These are phyloP conservation scores for Amblyopsis rosae DNA, from an alignment of 2,113 vertebrate genomes.

Conservation along the genomic window DNA sequence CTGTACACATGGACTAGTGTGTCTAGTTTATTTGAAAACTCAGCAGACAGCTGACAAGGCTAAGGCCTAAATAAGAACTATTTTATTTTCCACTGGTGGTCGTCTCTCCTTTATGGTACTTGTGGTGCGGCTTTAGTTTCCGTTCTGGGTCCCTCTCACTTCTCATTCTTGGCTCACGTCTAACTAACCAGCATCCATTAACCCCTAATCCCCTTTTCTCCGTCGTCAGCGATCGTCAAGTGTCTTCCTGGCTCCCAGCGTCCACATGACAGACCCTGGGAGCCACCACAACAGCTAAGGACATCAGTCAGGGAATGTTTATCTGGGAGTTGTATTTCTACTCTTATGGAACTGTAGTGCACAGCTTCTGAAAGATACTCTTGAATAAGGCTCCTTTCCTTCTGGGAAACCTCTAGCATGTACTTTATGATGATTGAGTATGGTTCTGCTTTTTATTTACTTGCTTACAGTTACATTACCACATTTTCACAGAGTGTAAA, in stretches of 20 bases:
- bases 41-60: no score
- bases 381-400: background rate
- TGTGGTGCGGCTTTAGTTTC: background rate
- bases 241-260: background rate
- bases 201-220: constrained; percentile 26
- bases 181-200: constrained; percentile 40
- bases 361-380: background rate
- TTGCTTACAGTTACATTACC: background rate
- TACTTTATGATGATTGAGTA: constrained; percentile 2
- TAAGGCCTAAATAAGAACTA: no score
- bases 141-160: background rate
- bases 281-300: background rate
- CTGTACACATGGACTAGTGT: background rate
- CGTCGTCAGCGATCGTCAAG: constrained; percentile 29
- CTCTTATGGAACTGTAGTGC: constrained; percentile 14
- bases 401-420: constrained; percentile 13
- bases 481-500: constrained; percentile 7
- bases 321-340: constrained; percentile 6
- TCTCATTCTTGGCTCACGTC: constrained; percentile 12
- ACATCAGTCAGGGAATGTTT: background rate
- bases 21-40: background rate
- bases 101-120: constrained; percentile 20
- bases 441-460: background rate
- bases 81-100: constrained; percentile 5
- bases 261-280: constrained; percentile 22